phyloP scores from a whole-genome alignment of 2,797 vertebrate genomes.

The Phoeniculus purpureus region DNA sequence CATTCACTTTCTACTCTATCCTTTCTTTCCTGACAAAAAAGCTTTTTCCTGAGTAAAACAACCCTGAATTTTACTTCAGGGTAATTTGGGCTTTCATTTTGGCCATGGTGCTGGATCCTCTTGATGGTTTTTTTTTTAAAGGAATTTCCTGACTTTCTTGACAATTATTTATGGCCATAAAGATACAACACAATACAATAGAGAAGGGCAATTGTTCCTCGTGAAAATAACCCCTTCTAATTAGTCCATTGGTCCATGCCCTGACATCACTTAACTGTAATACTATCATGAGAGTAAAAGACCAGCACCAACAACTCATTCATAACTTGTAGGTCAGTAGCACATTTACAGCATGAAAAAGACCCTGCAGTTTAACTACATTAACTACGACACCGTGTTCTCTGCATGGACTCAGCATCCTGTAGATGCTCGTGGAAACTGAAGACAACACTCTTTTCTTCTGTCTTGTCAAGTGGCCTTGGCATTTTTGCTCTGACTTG shows the following conservation, averaged over 20 bases:
- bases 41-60: background rate
- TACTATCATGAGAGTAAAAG: background rate
- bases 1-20: background rate
- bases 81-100: background rate
- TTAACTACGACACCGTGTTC: background rate
- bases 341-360: background rate
- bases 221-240: background rate
- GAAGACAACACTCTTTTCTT: background rate
- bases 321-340: background rate
- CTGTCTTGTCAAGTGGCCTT: background rate
- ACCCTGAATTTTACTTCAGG: background rate
- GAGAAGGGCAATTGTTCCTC: background rate
- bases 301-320: background rate
- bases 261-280: background rate
- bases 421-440: background rate
- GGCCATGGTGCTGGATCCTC: background rate
- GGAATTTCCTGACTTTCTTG: background rate
- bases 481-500: background rate
- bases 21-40: background rate
- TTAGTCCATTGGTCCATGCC: background rate
- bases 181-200: background rate
- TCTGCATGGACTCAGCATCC: background rate
- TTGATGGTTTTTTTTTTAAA: background rate
- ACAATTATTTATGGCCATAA: background rate
- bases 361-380: background rate